These are phyloP conservation scores for Drosophila leonis DNA, from an alignment of 2,888 invertebrate species.

Conservation along the genomic window DNA sequence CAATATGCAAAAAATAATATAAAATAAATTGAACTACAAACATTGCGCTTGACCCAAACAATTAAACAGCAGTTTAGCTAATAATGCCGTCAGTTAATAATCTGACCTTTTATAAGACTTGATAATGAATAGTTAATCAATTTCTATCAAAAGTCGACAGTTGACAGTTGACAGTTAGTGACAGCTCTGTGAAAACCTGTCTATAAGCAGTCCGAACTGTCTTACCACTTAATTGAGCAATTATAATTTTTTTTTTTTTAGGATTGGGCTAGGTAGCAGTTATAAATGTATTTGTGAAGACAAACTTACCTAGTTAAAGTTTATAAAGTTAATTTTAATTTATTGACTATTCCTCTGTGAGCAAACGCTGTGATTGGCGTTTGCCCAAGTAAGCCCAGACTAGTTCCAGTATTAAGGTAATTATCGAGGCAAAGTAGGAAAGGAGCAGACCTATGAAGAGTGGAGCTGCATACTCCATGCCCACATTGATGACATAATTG, in stretches of 20 bases:
- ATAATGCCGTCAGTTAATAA: not conserved
- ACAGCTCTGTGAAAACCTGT: constrained; percentile 19
- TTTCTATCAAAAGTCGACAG: constrained; percentile 2
- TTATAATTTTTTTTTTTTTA: constrained; percentile 1
- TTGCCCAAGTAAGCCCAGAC: constrained; percentile 36
- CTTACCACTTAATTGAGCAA: constrained; percentile 19
- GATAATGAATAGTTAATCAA: constrained; percentile 3
- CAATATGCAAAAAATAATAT: constrained; percentile 58
- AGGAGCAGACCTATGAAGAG: constrained; percentile 71
- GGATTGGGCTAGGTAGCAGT: too few relatives aligned
- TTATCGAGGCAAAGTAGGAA: constrained; percentile 54
- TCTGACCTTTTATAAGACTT: constrained; percentile 47
- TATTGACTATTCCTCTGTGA: not conserved
- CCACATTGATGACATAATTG: constrained; percentile 77
- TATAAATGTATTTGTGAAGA: not conserved
- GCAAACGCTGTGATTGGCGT: not conserved
- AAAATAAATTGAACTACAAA: constrained; percentile 56
- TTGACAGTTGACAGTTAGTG: constrained; percentile 18
- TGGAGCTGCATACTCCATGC: constrained; percentile 82
- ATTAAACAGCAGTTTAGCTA: constrained; percentile 30
- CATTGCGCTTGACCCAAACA: constrained; percentile 28
- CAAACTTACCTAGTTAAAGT: constrained; percentile 18
- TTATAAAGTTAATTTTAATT: not conserved
- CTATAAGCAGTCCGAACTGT: not conserved
- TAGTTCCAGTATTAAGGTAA: constrained; percentile 68